Percentiles rank a stretch among this genome's conserved stretches.
Evolutionary conservation across 1,140 invertebrate genomes (phyloP).

Genomic region (Temnothorax nylanderi): DNA sequence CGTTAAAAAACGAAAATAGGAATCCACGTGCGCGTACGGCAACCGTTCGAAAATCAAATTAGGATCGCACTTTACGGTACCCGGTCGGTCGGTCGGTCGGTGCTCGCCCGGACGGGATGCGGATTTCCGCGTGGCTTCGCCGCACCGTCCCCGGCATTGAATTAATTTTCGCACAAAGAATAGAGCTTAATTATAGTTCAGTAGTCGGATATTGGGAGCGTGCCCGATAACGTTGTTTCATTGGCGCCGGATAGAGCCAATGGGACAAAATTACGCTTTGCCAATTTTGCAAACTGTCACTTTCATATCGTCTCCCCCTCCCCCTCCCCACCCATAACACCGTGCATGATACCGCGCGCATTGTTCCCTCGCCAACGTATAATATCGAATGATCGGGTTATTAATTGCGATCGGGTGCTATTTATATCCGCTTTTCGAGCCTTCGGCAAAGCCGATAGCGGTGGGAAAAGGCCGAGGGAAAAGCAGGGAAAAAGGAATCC

Average conservation of each 20-base stretch:
- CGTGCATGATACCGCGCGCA: conserved; percentile 39
- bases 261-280: conserved; percentile 70
- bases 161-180: conserved; percentile 72
- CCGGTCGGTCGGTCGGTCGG: background rate
- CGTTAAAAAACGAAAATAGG: conserved; percentile 21
- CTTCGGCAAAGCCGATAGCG: background rate
- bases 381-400: conserved; percentile 48
- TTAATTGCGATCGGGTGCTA: conserved; percentile 40
- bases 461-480: background rate
- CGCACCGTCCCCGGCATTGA: conserved; percentile 31
- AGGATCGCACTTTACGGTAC: conserved; percentile 53
- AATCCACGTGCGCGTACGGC: background rate
- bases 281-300: conserved; percentile 74
- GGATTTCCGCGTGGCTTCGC: conserved; percentile 45
- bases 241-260: conserved; percentile 33
- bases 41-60: conserved; percentile 43
- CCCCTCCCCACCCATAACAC: background rate
- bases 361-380: conserved; percentile 35
- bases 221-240: conserved; percentile 76
- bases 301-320: conserved; percentile 41
- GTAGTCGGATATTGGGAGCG: conserved; percentile 71
- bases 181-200: conserved; percentile 74
- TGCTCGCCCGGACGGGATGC: background rate
- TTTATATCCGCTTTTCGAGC: conserved; percentile 29
- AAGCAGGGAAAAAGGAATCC: background rate